Conservation (phyloP, 2,797 vertebrate species). For the Cheirogaleus major region DNA sequence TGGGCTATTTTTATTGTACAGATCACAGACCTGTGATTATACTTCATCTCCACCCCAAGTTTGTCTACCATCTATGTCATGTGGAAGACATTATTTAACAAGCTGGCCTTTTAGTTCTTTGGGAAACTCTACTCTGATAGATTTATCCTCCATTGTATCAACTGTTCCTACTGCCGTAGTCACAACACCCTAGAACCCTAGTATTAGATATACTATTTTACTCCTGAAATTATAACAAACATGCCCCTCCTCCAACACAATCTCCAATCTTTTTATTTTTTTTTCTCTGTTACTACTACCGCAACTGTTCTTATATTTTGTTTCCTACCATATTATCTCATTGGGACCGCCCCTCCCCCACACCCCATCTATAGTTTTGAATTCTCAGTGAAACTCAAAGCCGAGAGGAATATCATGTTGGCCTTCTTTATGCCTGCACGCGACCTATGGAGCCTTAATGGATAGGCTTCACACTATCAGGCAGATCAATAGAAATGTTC, state of each 20-base stretch:
- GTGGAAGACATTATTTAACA: not conserved
- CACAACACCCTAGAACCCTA: not conserved
- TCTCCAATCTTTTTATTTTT: not conserved
- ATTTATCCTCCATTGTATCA: not conserved
- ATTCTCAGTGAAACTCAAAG: not conserved
- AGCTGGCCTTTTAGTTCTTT: not conserved
- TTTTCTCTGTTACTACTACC: not conserved
- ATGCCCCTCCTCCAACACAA: not conserved
- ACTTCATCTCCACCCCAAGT: not conserved
- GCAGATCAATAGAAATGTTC: not conserved
- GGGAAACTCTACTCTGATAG: not conserved
- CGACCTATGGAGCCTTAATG: not conserved
- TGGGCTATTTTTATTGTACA: not conserved
- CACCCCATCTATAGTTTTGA: not conserved
- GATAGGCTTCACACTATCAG: not conserved
- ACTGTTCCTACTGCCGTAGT: not conserved
- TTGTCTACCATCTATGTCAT: not conserved
- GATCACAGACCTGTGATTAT: not conserved
- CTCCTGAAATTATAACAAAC: not conserved
- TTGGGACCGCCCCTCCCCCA: no score
- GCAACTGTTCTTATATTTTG: not conserved
- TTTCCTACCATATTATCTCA: not conserved
- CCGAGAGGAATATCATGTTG: not conserved
- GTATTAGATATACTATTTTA: not conserved
- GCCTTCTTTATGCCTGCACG: not conserved